Evolutionary conservation across 2,888 invertebrate genomes (phyloP).

Genomic region (Zygaena filipendulae): DNA sequence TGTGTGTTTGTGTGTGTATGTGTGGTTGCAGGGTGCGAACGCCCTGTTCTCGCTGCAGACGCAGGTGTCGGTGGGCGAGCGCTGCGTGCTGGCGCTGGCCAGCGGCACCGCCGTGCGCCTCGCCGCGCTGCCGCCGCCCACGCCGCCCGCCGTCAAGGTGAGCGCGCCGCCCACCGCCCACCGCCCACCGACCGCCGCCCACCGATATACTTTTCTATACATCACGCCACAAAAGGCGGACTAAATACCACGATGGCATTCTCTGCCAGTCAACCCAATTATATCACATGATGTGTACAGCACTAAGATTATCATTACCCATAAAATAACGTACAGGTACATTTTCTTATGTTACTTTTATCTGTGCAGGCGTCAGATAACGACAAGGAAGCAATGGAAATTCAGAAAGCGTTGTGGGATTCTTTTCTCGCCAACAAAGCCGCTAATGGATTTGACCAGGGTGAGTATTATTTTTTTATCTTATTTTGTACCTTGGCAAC

Average conservation of each 20-base stretch:
- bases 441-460: conserved; percentile 47
- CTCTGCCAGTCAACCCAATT: too few relatives aligned
- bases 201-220: conserved; percentile 24
- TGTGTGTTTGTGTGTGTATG: too few relatives aligned
- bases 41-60: conserved; percentile 89
- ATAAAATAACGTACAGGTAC: too few relatives aligned
- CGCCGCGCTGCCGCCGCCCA: conserved; percentile 76
- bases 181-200: conserved; percentile 54
- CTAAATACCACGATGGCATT: too few relatives aligned
- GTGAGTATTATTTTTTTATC: conserved; percentile 21
- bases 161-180: conserved; percentile 81
- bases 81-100: conserved; percentile 87
- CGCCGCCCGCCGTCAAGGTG: conserved; percentile 49
- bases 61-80: conserved; percentile 86
- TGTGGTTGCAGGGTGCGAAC: conserved; percentile 83
- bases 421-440: conserved; percentile 46
- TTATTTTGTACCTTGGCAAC: too few relatives aligned
- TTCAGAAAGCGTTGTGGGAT: conserved; percentile 52
- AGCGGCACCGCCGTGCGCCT: conserved; percentile 88
- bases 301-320: too few relatives aligned
- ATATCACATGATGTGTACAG: too few relatives aligned
- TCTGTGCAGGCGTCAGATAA: conserved; percentile 47
- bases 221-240: too few relatives aligned
- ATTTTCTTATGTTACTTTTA: too few relatives aligned
- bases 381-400: conserved; percentile 53